These are phyloP conservation scores for Dicranocentrus wangi DNA, from an alignment of 2,888 invertebrate genomes.

Conservation along the genomic window DNA sequence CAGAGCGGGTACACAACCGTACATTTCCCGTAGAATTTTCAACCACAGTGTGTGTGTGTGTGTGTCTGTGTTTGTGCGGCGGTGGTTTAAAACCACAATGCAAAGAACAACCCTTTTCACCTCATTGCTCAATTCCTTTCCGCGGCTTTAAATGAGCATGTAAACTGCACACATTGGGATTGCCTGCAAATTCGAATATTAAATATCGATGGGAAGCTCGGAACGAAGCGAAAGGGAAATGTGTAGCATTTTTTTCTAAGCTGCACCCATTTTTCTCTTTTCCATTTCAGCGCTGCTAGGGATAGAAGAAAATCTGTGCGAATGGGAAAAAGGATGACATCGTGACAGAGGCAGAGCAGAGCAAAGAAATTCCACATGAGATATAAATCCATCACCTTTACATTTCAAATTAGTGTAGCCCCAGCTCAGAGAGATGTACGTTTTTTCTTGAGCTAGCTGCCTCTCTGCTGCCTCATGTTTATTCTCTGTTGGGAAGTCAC, in stretches of 20 bases:
- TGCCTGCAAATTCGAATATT: too few relatives aligned
- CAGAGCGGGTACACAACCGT: background rate
- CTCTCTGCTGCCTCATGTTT: conserved; percentile 8
- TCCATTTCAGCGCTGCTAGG: too few relatives aligned
- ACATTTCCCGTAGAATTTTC: background rate
- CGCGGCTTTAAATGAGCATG: too few relatives aligned
- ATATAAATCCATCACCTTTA: conserved; percentile 62
- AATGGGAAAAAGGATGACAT: conserved; percentile 21
- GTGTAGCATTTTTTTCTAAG: too few relatives aligned
- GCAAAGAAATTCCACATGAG: conserved; percentile 46
- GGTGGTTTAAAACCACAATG: too few relatives aligned
- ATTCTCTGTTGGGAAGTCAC: background rate
- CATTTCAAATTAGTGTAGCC: conserved; percentile 47
- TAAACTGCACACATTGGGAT: too few relatives aligned
- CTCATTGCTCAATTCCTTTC: too few relatives aligned
- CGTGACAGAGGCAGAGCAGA: conserved; percentile 26
- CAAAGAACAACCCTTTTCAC: too few relatives aligned
- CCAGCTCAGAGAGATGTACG: background rate
- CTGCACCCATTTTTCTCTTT: too few relatives aligned
- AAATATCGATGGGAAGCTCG: too few relatives aligned
- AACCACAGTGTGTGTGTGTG: background rate
- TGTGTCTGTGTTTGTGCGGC: too few relatives aligned
- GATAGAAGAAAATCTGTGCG: background rate
- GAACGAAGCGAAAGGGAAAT: too few relatives aligned
- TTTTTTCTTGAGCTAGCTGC: conserved; percentile 1